A percentile compares a stretch with the other conserved stretches of the same genome.
phyloP scores from a whole-genome alignment of 2,888 invertebrate species.

The Busseola fusca region DNA sequence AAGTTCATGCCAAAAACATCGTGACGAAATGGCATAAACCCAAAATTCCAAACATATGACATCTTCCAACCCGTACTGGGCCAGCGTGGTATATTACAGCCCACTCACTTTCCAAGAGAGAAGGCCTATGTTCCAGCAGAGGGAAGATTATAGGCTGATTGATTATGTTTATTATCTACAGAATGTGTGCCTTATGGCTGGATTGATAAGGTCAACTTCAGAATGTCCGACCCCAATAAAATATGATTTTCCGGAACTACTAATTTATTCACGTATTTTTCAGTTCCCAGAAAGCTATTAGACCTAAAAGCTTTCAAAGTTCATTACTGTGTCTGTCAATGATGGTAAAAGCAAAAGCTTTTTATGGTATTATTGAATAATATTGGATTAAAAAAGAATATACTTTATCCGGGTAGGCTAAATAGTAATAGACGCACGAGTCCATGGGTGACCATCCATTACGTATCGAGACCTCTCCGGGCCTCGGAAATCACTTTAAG shows the following conservation, averaged over 20 bases:
- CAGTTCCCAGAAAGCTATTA: constrained; percentile 4
- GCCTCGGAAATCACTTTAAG: background rate
- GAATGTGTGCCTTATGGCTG: background rate
- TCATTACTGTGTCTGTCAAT: background rate
- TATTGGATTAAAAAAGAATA: background rate
- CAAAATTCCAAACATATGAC: no score
- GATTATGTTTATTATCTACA: no score
- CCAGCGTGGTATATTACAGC: no score
- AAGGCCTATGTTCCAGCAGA: no score
- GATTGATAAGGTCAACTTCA: background rate
- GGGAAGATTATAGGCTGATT: no score
- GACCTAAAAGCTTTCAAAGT: constrained; percentile 1
- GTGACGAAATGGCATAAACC: no score
- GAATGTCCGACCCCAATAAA: no score
- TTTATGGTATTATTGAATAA: background rate
- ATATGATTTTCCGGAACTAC: background rate
- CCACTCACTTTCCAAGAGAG: no score
- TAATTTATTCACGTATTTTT: background rate
- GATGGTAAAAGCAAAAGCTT: background rate
- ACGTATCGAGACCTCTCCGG: background rate
- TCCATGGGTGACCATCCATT: background rate
- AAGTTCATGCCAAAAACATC: no score
- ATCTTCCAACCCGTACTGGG: no score
- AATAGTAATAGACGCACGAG: background rate
- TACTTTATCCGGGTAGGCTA: background rate